Conservation (phyloP, 2,888 invertebrate genomes). For the Papilio gigon region DNA sequence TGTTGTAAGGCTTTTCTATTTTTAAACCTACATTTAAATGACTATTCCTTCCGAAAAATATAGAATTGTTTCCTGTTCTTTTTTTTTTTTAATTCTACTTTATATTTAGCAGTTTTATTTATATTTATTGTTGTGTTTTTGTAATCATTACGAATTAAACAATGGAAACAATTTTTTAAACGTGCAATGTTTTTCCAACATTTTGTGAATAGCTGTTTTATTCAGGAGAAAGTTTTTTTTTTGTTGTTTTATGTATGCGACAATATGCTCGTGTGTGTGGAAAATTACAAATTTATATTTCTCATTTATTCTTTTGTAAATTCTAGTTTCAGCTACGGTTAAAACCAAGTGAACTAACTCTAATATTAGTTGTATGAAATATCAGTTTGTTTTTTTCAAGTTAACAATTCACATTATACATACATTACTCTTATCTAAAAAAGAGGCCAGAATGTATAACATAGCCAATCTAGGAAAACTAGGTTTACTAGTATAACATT, state of each 20-base stretch:
- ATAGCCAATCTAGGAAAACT: too few species aligned
- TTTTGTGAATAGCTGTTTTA: slow-evolving; percentile 35
- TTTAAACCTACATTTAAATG: background rate
- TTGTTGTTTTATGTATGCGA: slow-evolving; percentile 22
- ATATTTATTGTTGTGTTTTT: slow-evolving; percentile 25
- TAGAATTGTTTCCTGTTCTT: slow-evolving; percentile 20
- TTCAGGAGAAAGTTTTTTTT: slow-evolving; percentile 37
- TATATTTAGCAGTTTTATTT: slow-evolving; percentile 20
- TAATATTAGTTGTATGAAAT: background rate
- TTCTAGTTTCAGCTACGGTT: background rate
- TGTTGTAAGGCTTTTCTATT: too few species aligned
- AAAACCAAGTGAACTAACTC: slow-evolving; percentile 6
- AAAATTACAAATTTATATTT: slow-evolving; percentile 32
- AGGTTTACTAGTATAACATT: too few species aligned
- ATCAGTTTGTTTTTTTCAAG: background rate
- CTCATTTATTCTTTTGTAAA: slow-evolving; percentile 18
- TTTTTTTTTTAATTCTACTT: slow-evolving; percentile 18
- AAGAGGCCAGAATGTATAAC: too few species aligned
- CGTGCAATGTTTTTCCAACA: slow-evolving; percentile 30
- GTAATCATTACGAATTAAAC: slow-evolving; percentile 39
- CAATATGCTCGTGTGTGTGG: slow-evolving; percentile 27
- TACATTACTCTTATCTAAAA: too few species aligned
- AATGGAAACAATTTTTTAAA: slow-evolving; percentile 34
- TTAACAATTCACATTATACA: too few species aligned
- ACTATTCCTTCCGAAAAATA: slow-evolving; percentile 23